Base-by-base conservation (phyloP, 2,888 invertebrate species). In the Pediacus dermestoides region DNA sequence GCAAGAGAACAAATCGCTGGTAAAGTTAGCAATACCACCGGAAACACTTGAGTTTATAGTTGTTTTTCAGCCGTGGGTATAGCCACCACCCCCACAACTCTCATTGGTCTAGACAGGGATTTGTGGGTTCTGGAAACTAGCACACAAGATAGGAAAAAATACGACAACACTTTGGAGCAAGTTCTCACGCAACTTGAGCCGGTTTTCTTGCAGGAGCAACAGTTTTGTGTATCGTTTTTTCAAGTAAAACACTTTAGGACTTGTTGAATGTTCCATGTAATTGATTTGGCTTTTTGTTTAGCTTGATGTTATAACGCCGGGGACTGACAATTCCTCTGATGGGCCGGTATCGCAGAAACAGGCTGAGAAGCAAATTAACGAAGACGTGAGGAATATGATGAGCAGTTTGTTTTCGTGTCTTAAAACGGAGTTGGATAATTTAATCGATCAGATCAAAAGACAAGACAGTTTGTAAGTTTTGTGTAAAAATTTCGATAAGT, bases 221-320 rank as follows among this genome's bases (percentile, higher is more conserved):
- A 91, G 52, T 97, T 97, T 70, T 95, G 94, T 66, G 82, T 88
- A 10, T 77, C 81, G 44, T 97, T 96, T 73, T 92, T 97, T 67
- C 88, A 89, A 67, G 66, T 66, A 47, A 38, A 32, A 4, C 28
- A 7, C 1, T 12, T 8, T 30, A 34, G 47, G 44, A 48, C 46
- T 23, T 44, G 43, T 1, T 44, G 42, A n/a, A n/a, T n/a, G n/a
- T n/a, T n/a, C n/a, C 25, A 42, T 47, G 18, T 52, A 85, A 18
- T 76, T 80, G 42, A 92, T 92, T 72, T 88, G 4, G 6, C 16
- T 21, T 25, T 33, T 23, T 10, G n/a, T 30, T 41, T 94, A 90
- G 70, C 58, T 70, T 33, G 69, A 71, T 49, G 67, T 76, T 50
- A 59, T 75, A 40, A 77, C 76, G 59, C 76, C 77, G 1, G n/a